Evolutionary conservation across 2,113 vertebrate genomes (phyloP).

Genomic region (Oceanites oceanicus): DNA sequence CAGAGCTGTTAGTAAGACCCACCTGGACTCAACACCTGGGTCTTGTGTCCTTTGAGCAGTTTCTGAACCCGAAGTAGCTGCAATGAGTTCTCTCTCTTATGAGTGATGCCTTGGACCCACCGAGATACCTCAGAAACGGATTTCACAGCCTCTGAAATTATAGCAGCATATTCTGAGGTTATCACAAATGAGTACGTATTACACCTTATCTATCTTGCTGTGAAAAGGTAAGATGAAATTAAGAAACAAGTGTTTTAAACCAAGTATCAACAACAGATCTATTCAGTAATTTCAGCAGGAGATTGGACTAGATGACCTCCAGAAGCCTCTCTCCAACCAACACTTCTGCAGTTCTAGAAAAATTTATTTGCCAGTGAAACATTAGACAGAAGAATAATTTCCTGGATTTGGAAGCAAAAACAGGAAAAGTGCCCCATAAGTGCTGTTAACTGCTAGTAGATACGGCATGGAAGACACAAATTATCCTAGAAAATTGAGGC

Average conservation of each 20-base stretch:
- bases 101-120: constrained; percentile 75
- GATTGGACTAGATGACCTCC: neutral
- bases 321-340: neutral
- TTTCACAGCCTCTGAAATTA: constrained; percentile 77
- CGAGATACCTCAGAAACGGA: constrained; percentile 77
- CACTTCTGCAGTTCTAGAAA: neutral
- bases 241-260: neutral
- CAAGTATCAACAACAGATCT: neutral
- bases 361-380: neutral
- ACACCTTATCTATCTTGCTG: neutral
- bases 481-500: neutral
- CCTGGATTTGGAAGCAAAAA: neutral
- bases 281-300: neutral
- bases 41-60: constrained; percentile 86
- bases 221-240: neutral
- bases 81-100: constrained; percentile 83
- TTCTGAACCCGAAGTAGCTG: constrained; percentile 88
- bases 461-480: neutral
- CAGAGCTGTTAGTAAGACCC: neutral
- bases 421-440: neutral
- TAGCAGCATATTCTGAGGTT: neutral
- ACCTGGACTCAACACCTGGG: constrained; percentile 85
- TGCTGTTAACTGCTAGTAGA: neutral
- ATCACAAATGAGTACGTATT: neutral
- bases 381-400: neutral